Conservation (phyloP, 2,797 vertebrate species). For the Sphenodon punctatus region DNA sequence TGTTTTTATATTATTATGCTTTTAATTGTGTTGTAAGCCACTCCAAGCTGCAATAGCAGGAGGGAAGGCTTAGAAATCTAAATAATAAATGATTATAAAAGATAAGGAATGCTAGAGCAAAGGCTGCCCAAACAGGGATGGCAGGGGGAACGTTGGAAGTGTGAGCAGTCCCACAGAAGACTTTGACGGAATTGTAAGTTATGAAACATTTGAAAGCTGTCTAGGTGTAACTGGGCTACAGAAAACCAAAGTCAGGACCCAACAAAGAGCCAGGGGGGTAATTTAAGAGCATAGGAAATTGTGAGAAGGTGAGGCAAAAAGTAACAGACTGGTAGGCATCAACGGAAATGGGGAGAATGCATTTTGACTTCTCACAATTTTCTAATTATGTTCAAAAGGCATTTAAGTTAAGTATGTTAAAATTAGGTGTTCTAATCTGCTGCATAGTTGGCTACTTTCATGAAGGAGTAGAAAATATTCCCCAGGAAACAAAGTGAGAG, state of each 20-base stretch:
- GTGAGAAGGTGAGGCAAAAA: not conserved
- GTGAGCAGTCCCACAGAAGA: too few relatives aligned
- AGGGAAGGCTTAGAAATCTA: too few relatives aligned
- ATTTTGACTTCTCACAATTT: not conserved
- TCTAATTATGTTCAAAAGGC: slow-evolving; percentile 15
- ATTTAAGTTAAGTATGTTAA: slow-evolving; percentile 17
- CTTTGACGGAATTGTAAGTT: too few relatives aligned
- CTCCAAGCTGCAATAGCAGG: too few relatives aligned
- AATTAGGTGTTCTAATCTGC: slow-evolving; percentile 26
- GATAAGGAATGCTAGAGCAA: too few relatives aligned
- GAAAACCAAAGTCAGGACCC: not conserved
- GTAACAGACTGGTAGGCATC: not conserved
- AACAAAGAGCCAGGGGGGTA: not conserved
- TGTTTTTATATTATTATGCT: too few relatives aligned
- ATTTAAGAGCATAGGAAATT: not conserved
- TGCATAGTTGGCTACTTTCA: not conserved
- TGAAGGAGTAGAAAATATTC: slow-evolving; percentile 30
- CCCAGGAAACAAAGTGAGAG: slow-evolving; percentile 28
- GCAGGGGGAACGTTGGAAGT: too few relatives aligned
- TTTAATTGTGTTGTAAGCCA: too few relatives aligned
- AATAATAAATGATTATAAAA: too few relatives aligned
- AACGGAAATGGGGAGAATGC: not conserved
- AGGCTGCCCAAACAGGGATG: too few relatives aligned
- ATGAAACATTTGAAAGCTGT: not conserved
- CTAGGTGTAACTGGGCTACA: not conserved